Base-by-base conservation (phyloP, 2,888 invertebrate species). In the Thymelicus sylvestris region DNA sequence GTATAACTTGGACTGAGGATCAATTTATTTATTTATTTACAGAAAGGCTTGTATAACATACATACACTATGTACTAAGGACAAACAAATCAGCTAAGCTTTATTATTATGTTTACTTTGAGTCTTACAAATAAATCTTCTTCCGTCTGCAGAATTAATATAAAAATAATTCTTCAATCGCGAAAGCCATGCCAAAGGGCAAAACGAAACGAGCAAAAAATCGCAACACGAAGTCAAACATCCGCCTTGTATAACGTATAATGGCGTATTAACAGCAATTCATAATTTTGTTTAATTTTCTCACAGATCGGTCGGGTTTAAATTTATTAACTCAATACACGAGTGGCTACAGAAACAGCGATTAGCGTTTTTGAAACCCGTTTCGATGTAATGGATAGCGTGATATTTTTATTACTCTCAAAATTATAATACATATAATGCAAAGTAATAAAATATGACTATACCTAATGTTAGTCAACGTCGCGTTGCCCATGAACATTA, bases 271-370 rank as follows among this genome's bases (percentile, higher is more conserved):
- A 80, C 81, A 86, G 84, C 86, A 85, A 86, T 86, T 89, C 88
- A 91, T 91, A 91, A 80, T 85, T 85, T 86, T 91, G 89, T 91
- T 91, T 91, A 86, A 83, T 83, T 83, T 91, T 91, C 92, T 91
- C 91, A 91, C 90, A 91, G 88, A 78, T 71, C 72, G 74, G 73
- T 55, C 64, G 73, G 76, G 75, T 80, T 74, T 78, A 77, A 77
- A 78, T 78, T 78, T 80, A 77, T 77, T 78, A 73, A 76, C 74
- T 76, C 68, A 71, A 71, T 66, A 66, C 64, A 72, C 65, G 31
- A 74, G 60, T 12, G 81, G 86, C 75, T 61, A 72, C n/a, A 31
- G 74, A 77, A 73, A 2, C 2, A 74, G 86, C 83, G 86, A 31
- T 72, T 61, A 75, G 78, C 75, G 72, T 67, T n/a, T 38, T 19